Percentiles rank a stretch among this genome's conserved stretches.
Evolutionary conservation across 37 sponge, comb jelly and placozoan genomes (phyloP).

Genomic region (Aplysina aerophoba): DNA sequence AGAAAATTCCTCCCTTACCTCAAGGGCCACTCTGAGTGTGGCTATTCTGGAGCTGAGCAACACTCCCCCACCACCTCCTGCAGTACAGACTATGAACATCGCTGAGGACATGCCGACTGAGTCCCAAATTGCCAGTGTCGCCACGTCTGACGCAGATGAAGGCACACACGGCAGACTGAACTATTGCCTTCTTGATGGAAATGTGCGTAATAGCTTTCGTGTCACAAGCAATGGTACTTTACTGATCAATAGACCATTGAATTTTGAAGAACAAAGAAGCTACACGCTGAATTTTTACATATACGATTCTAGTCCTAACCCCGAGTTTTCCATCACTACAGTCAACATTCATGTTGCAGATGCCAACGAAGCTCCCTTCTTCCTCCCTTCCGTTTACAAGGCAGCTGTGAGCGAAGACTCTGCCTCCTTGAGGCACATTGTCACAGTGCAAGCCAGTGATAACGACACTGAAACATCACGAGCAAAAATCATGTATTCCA

Average conservation of each 20-base stretch:
- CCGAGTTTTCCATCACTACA: constrained; percentile 13
- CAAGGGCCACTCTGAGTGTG: constrained; percentile 27
- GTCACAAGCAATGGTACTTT: constrained; percentile 35
- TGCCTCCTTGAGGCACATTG: not conserved
- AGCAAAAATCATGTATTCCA: not conserved
- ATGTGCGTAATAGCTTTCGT: constrained; percentile 26
- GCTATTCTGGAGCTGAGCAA: constrained; percentile 44
- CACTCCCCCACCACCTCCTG: constrained; percentile 31
- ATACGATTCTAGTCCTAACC: constrained; percentile 64
- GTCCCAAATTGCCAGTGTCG: not conserved
- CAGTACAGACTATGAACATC: not conserved
- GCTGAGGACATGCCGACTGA: constrained; percentile 38
- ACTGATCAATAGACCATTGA: not conserved
- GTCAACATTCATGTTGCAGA: constrained; percentile 31
- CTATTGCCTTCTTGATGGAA: constrained; percentile 62
- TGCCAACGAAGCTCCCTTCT: constrained; percentile 1
- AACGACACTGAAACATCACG: not conserved
- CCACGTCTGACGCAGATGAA: not conserved
- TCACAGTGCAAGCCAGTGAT: constrained; percentile 1
- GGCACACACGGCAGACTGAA: constrained; percentile 42
- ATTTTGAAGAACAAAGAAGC: constrained; percentile 40
- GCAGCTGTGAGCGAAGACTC: constrained; percentile 13
- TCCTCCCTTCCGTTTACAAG: not conserved
- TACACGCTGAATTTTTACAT: constrained; percentile 42
- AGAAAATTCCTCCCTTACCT: not conserved